These are phyloP conservation scores for Coilia nasus DNA, from an alignment of 2,797 vertebrate species.

Conservation along the genomic window DNA sequence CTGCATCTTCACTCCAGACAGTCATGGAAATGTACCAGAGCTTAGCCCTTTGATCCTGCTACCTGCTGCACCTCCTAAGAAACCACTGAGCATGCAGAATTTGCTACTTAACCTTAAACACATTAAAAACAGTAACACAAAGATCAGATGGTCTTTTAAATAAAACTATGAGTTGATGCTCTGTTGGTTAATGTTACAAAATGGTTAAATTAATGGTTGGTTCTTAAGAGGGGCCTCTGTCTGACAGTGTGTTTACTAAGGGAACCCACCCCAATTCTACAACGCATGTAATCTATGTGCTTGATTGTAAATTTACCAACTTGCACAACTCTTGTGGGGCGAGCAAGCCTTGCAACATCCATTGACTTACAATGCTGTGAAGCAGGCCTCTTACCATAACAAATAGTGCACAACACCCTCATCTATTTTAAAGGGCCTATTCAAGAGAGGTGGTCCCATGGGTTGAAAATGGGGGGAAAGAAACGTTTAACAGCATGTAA, in stretches of 20 bases:
- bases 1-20: background rate
- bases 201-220: background rate
- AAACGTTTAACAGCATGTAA: background rate
- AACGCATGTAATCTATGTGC: background rate
- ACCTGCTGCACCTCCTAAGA: background rate
- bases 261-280: background rate
- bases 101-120: background rate
- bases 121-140: background rate
- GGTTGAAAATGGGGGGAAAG: background rate
- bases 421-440: constrained; percentile 48
- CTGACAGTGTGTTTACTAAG: background rate
- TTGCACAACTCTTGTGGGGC: background rate
- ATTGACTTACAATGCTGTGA: constrained; percentile 66
- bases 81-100: background rate
- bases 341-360: background rate
- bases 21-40: background rate
- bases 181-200: background rate
- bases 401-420: constrained; percentile 58
- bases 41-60: background rate
- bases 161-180: background rate
- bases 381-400: constrained; percentile 60
- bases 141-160: background rate
- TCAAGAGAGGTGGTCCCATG: background rate
- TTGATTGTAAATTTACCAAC: constrained; percentile 1
- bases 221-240: background rate